phyloP scores from a whole-genome alignment of 2,113 vertebrate species.

The Hiodon alosoides region DNA sequence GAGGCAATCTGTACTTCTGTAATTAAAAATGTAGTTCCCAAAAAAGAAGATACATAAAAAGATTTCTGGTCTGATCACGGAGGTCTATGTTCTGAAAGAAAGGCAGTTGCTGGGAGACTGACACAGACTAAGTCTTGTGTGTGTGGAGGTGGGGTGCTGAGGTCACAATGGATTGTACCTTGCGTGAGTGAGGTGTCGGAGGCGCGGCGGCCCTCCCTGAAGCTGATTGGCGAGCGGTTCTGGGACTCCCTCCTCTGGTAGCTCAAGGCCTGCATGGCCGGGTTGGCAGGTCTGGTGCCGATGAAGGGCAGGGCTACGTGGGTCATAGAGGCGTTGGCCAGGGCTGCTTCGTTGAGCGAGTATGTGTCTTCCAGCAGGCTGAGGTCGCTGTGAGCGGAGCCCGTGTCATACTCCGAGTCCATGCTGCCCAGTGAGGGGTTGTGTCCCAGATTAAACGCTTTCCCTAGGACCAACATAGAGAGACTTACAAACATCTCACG shows the following conservation, averaged over 20 bases:
- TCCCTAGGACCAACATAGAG: constrained; percentile 60
- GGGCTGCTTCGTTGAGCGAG: constrained; percentile 73
- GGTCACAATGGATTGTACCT: constrained; percentile 59
- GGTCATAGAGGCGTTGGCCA: constrained; percentile 54
- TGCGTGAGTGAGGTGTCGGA: constrained; percentile 96
- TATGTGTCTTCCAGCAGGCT: constrained; percentile 76
- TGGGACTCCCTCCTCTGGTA: constrained; percentile 84
- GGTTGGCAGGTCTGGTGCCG: constrained; percentile 76
- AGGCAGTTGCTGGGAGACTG: background rate
- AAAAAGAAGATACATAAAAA: background rate
- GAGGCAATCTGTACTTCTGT: background rate
- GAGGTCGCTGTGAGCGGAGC: constrained; percentile 79
- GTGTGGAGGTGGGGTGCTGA: background rate
- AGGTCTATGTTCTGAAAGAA: background rate
- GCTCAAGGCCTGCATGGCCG: constrained; percentile 79
- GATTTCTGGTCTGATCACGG: background rate
- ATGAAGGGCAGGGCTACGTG: constrained; percentile 68
- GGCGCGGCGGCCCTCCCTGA: constrained; percentile 89
- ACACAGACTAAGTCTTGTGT: constrained; percentile 5
- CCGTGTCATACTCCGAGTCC: constrained; percentile 86
- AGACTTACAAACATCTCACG: background rate
- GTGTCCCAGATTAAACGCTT: constrained; percentile 77
- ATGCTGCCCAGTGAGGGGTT: constrained; percentile 86
- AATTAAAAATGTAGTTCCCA: background rate
- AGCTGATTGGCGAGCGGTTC: constrained; percentile 94